Base-by-base conservation (phyloP, 2,797 vertebrate species). In the Danio choprae region DNA sequence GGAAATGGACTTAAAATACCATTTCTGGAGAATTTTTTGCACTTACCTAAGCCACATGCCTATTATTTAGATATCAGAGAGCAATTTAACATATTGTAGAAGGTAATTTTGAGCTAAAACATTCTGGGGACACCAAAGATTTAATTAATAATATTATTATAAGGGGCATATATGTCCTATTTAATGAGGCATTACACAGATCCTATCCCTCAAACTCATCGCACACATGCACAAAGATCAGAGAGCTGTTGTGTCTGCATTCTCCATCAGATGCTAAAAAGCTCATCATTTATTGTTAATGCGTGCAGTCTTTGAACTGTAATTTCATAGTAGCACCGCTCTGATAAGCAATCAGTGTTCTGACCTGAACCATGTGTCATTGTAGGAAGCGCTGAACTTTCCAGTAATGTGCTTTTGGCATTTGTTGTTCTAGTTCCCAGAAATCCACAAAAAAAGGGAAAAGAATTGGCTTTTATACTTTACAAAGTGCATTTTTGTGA, bases 401-500 rank as follows among this genome's bases (percentile, higher is more conserved):
- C 82, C 51, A 20, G 15, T 77, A 40, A 62, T 70, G 72, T 4
- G 36, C 70, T 64, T 48, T 70, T 71, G 40, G 67, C 56, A 53
- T 50, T 40, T 70, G 64, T 60, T 68, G 43, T 78, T 29, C 55
- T 78, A 11, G 43, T 78, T 78, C 76, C 76, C 76, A 78, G 76
- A 78, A 78, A 43, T 58, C 29, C 9, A 51, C 44, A 46, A 18
- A 55, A 53, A 67, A 67, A 56, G 7, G 29, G 29, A 22, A 77
- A 18, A 11, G 74, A 77, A 68, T 15, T 46, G 16, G 74, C 22
- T 44, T 46, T 36, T 58, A 58, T 58, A 5, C 18, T 43, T 65
- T 55, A 43, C 5, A 7, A 78, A 60, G 76, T 22, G 65, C 65
- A 60, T 78, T 78, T 69, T 77, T 77, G 44, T 40, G 64, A 69